phyloP scores from a whole-genome alignment of 2,113 vertebrate genomes.

The Serilophus lunatus region DNA sequence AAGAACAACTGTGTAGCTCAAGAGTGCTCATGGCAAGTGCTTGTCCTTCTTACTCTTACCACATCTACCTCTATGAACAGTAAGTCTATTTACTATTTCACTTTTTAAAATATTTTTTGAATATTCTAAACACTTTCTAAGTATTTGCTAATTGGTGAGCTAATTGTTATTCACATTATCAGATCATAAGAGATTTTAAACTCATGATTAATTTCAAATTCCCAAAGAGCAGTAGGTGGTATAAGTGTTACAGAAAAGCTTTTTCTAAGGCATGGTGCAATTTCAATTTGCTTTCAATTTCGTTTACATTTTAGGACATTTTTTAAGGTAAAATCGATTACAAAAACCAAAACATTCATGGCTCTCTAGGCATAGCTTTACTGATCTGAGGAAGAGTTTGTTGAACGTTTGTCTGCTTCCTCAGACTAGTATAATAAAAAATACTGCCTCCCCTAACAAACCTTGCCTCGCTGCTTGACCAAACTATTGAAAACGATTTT shows the following conservation, averaged over 20 bases:
- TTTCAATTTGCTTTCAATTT: not conserved
- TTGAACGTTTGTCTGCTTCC: conserved; percentile 2
- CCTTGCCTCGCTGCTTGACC: not conserved
- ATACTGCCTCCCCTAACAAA: not conserved
- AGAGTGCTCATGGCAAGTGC: not conserved
- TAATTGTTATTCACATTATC: not conserved
- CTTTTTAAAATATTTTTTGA: not conserved
- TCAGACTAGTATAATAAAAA: not conserved
- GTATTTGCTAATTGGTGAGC: not conserved
- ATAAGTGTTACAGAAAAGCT: not conserved
- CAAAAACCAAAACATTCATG: not conserved
- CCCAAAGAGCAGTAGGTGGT: not conserved
- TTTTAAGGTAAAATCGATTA: not conserved
- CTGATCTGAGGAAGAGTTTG: not conserved
- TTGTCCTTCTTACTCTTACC: not conserved
- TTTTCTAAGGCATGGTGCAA: not conserved
- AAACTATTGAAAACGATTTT: not conserved
- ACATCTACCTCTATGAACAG: not conserved
- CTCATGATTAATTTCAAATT: not conserved
- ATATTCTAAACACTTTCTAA: not conserved
- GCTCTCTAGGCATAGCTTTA: not conserved
- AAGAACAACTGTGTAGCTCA: not conserved
- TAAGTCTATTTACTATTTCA: not conserved
- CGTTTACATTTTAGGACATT: not conserved
- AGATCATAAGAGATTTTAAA: not conserved